Conservation (phyloP, 1,140 invertebrate species). For the Neodiprion lecontei region DNA sequence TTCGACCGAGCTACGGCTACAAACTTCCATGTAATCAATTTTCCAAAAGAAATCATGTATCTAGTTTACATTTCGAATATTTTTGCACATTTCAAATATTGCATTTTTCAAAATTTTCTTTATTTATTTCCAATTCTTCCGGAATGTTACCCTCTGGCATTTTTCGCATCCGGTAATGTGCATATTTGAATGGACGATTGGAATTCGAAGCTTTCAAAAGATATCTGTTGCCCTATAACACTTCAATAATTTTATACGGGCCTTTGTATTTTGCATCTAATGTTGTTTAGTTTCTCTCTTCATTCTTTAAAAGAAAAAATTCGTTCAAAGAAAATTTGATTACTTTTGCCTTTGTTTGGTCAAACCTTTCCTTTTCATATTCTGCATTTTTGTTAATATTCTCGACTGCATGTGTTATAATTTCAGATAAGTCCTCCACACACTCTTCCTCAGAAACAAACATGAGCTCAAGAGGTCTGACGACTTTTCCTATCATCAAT, state of each 20-base stretch:
- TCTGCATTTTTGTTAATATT: too few species aligned
- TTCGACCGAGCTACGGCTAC: too few species aligned
- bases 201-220: background rate
- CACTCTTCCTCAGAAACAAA: background rate
- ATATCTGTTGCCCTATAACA: background rate
- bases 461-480: constrained; percentile 36
- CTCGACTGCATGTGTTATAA: too few species aligned
- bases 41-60: too few species aligned
- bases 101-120: background rate
- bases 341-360: background rate
- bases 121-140: background rate
- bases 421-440: too few species aligned
- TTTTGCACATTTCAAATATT: too few species aligned
- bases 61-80: too few species aligned
- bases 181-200: background rate
- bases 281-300: background rate
- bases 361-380: too few species aligned
- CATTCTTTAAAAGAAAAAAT: background rate
- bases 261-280: too few species aligned
- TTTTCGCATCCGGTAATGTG: background rate
- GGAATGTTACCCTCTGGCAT: background rate
- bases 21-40: too few species aligned
- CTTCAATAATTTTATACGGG: too few species aligned
- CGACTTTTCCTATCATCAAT: constrained; percentile 42
- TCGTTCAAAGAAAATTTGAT: background rate